Conservation (phyloP, 2,888 invertebrate species). For the Perdita meconis region DNA sequence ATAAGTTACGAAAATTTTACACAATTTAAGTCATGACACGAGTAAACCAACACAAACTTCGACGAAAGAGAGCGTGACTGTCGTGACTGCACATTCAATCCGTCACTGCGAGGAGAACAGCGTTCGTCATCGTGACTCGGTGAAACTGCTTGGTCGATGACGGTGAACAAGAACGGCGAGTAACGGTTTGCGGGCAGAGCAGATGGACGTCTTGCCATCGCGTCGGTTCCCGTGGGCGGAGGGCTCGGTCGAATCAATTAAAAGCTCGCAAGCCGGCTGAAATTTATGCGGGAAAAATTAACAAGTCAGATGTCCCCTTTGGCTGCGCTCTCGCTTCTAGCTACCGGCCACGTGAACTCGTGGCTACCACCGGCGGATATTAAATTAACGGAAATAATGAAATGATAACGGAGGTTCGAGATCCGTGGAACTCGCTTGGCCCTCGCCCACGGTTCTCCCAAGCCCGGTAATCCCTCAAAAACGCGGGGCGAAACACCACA, state of each 20-base stretch:
- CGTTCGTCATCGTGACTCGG: slow-evolving; percentile 31
- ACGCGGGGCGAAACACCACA: slow-evolving; percentile 61
- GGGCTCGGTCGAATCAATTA: slow-evolving; percentile 77
- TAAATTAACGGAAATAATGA: slow-evolving; percentile 82
- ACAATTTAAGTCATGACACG: background rate
- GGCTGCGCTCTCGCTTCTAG: slow-evolving; percentile 19
- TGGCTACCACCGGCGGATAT: slow-evolving; percentile 68
- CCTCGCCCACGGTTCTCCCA: slow-evolving; percentile 35
- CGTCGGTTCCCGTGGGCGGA: background rate
- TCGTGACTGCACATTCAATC: slow-evolving; percentile 2
- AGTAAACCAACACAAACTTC: slow-evolving; percentile 5
- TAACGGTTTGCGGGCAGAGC: background rate
- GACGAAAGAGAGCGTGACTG: slow-evolving; percentile 25
- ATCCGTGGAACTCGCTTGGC: slow-evolving; percentile 30
- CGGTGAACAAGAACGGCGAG: background rate
- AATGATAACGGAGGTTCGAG: slow-evolving; percentile 78
- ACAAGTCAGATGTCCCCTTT: slow-evolving; percentile 81
- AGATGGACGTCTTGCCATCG: slow-evolving; percentile 10
- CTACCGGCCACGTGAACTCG: background rate
- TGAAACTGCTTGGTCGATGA: slow-evolving; percentile 17
- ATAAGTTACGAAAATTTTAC: background rate
- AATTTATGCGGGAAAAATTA: slow-evolving; percentile 83
- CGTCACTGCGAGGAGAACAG: slow-evolving; percentile 15
- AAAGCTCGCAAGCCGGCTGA: slow-evolving; percentile 73
- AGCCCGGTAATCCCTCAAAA: slow-evolving; percentile 67